Conservation (phyloP, 2,888 invertebrate genomes). For the Conops quadrifasciatus region DNA sequence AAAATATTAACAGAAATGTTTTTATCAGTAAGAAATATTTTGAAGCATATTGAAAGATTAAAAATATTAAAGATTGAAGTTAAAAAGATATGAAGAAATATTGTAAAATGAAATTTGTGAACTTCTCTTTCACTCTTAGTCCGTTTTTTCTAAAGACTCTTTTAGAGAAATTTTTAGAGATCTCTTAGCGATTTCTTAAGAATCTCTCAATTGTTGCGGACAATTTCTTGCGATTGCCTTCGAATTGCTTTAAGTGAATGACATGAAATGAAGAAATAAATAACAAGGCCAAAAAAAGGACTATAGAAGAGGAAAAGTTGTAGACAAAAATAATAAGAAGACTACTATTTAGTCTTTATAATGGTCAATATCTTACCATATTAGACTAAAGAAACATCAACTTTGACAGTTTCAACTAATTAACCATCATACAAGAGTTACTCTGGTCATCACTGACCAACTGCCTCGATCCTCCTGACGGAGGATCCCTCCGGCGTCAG, state of each 20-base stretch:
- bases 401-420: constrained; percentile 22
- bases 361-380: constrained; percentile 5
- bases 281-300: background rate
- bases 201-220: too few relatives aligned
- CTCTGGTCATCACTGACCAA: background rate
- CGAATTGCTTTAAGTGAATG: background rate
- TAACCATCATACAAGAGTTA: constrained; percentile 14
- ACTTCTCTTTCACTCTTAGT: too few relatives aligned
- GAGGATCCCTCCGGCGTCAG: background rate
- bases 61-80: too few relatives aligned
- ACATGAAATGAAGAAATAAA: background rate
- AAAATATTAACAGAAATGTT: too few relatives aligned
- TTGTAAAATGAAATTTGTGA: too few relatives aligned
- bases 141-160: too few relatives aligned
- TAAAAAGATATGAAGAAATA: too few relatives aligned
- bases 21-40: too few relatives aligned
- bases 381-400: constrained; percentile 16
- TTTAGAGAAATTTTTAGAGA: too few relatives aligned
- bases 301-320: background rate
- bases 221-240: background rate
- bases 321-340: background rate
- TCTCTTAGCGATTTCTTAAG: too few relatives aligned
- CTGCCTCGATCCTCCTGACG: background rate
- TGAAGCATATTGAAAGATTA: too few relatives aligned
- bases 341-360: background rate